phyloP scores from a whole-genome alignment of 2,888 invertebrate species.

The Perdita meconis region DNA sequence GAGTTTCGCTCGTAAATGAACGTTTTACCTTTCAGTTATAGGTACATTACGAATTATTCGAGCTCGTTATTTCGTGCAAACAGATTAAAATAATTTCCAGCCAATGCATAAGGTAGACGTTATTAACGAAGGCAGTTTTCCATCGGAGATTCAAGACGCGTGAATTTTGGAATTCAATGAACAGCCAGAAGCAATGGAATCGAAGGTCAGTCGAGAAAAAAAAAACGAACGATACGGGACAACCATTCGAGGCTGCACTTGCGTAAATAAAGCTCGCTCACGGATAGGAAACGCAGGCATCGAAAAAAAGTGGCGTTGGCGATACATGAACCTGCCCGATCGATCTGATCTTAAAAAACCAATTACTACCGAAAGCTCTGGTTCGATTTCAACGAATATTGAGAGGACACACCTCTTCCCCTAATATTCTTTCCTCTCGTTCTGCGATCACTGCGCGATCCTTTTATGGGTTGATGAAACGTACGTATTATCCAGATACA shows the following conservation, averaged over 20 bases:
- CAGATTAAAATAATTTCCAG: no score
- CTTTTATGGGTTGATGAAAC: background rate
- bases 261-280: background rate
- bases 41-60: no score
- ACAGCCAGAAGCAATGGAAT: no score
- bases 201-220: no score
- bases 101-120: no score
- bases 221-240: background rate
- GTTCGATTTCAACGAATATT: background rate
- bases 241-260: background rate
- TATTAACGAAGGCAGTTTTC: no score
- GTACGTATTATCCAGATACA: no score
- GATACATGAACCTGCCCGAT: background rate
- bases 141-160: no score
- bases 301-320: background rate
- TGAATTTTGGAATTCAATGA: no score
- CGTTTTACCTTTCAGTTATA: no score
- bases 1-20: no score
- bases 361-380: constrained; percentile 2
- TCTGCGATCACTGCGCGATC: background rate
- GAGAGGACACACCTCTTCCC: background rate
- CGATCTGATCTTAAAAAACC: background rate
- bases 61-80: no score
- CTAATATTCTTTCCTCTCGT: background rate
- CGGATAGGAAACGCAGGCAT: background rate